A percentile compares a stretch with the other conserved stretches of the same genome.
Evolutionary conservation across 1,140 invertebrate genomes (phyloP).

Genomic region (Drosophila serrata): DNA sequence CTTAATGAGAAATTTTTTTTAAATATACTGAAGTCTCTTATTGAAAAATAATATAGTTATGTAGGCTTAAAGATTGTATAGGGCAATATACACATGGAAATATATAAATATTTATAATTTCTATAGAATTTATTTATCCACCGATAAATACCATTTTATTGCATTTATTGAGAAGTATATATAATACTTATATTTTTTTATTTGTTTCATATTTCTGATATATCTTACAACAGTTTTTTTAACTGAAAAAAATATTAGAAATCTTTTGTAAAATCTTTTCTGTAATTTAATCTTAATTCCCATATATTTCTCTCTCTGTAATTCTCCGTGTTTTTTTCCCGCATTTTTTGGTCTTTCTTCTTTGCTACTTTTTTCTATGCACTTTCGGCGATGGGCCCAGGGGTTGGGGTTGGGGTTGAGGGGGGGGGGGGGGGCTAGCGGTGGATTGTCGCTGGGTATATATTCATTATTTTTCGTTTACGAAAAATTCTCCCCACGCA

Average conservation of each 20-base stretch:
- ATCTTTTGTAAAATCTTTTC: rapidly evolving
- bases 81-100: too few species aligned
- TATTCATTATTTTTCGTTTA: slow-evolving; percentile 85
- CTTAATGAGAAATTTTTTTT: too few species aligned
- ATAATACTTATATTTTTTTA: too few species aligned
- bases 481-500: slow-evolving; percentile 75
- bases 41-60: too few species aligned
- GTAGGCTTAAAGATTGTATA: too few species aligned
- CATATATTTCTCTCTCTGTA: neutral
- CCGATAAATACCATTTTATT: neutral
- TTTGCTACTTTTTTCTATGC: slow-evolving; percentile 82
- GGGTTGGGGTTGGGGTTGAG: neutral
- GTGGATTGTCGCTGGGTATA: slow-evolving; percentile 69
- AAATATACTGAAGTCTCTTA: too few species aligned
- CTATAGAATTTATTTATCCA: neutral
- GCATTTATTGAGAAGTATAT: too few species aligned
- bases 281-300: too few species aligned
- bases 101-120: neutral
- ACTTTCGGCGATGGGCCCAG: slow-evolving; percentile 44
- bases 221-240: neutral
- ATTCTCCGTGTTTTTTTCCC: slow-evolving; percentile 25
- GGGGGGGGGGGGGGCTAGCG: neutral
- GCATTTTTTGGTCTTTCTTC: slow-evolving; percentile 78
- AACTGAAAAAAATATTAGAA: rapidly evolving
- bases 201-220: neutral